Conservation (phyloP, 2,113 vertebrate genomes). For the Hirundichthys speculiger region DNA sequence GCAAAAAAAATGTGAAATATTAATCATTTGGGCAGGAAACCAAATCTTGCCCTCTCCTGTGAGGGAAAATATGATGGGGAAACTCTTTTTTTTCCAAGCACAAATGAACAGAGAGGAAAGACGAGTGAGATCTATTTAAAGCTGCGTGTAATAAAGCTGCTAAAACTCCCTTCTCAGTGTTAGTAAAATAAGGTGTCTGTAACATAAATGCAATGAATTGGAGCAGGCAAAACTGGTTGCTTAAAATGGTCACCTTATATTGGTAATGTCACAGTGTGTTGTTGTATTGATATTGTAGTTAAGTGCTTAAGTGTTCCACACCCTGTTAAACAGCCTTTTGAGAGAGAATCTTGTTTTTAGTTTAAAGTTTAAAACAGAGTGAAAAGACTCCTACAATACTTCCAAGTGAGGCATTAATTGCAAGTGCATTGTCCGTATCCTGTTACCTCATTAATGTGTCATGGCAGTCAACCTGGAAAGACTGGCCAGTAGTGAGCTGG, state of each 20-base stretch:
- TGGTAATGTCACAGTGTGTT: slow-evolving; percentile 3
- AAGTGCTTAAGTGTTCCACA: slow-evolving; percentile 30
- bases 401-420: not conserved
- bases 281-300: slow-evolving; percentile 27
- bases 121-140: not conserved
- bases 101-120: slow-evolving; percentile 28
- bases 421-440: not conserved
- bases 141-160: not conserved
- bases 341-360: not conserved
- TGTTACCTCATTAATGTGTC: not conserved
- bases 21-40: slow-evolving; percentile 73
- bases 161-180: too few species aligned
- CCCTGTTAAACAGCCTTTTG: slow-evolving; percentile 12
- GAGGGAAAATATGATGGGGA: slow-evolving; percentile 45
- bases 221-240: not conserved
- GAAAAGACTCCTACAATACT: not conserved
- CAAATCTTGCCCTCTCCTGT: slow-evolving; percentile 47
- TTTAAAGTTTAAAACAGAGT: slow-evolving; percentile 23
- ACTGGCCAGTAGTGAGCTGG: slow-evolving; percentile 12
- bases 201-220: not conserved
- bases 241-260: not conserved
- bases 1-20: slow-evolving; percentile 70
- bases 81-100: slow-evolving; percentile 21
- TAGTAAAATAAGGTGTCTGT: not conserved
- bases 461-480: not conserved